A percentile compares a stretch with the other conserved stretches of the same genome.
These are phyloP conservation scores for Elephantulus edwardii DNA, from an alignment of 2,113 vertebrate species.

Conservation along the genomic window DNA sequence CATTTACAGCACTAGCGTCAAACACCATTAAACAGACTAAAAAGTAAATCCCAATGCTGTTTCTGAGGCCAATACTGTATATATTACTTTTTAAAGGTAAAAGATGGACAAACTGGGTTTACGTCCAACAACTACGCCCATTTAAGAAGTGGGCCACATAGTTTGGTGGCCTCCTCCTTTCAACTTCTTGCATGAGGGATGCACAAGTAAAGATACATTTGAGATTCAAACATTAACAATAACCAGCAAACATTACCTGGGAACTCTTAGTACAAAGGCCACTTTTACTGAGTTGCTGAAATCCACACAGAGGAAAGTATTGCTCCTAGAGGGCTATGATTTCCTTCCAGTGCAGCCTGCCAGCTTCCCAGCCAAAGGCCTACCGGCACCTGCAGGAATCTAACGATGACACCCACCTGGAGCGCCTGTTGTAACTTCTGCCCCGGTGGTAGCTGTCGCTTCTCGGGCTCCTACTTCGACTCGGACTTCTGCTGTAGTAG, in stretches of 20 bases:
- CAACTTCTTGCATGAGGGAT: not conserved
- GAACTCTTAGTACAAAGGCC: not conserved
- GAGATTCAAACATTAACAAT: not conserved
- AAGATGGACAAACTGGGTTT: slow-evolving; percentile 26
- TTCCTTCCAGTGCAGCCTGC: not conserved
- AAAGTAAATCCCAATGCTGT: not conserved
- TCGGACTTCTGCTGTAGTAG: slow-evolving; percentile 91
- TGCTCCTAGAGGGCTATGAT: not conserved
- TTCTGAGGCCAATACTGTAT: not conserved
- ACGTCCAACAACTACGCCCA: not conserved
- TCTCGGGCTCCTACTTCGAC: slow-evolving; percentile 87
- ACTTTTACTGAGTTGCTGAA: not conserved
- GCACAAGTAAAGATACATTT: not conserved
- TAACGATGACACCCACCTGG: slow-evolving; percentile 84
- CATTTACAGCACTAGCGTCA: not conserved
- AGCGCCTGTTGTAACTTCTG: slow-evolving; percentile 88
- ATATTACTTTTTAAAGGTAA: not conserved
- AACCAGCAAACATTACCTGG: not conserved
- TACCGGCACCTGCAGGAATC: no score
- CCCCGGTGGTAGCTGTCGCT: slow-evolving; percentile 89
- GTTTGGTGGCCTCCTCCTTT: not conserved
- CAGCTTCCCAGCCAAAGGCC: not conserved
- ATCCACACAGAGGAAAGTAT: not conserved
- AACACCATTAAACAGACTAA: not conserved
- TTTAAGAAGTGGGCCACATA: not conserved